Base-by-base conservation (phyloP, 2,113 vertebrate species). In the Coptodon bakossiorum region DNA sequence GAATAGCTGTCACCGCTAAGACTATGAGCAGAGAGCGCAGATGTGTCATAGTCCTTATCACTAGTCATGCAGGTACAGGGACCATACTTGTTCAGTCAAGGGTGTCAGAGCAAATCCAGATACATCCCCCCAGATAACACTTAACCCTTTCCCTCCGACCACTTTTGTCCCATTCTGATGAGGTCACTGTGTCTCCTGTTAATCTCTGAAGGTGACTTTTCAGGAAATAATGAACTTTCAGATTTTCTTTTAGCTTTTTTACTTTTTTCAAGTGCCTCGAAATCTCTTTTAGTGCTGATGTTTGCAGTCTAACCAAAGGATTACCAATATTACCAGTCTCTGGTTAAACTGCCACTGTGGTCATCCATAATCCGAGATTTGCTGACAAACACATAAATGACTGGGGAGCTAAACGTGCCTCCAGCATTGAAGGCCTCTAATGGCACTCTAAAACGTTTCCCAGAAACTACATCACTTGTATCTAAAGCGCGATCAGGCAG, bases 11-110 rank as follows among this genome's bases (percentile, higher is more conserved):
- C 90, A 88, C 80, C 6, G 57, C 59, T 81, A 82, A 82, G 89
- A 92, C 80, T 57, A 79, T 57, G 82, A 92, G 76, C 61, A 24
- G 80, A 84, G 68, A 87, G 73, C 76, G 24, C 88, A 91, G 85
- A 94, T 94, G 91, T 48, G 80, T 94, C 92, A 94, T 92, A 86
- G 48, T 82, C 81, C 92, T 95, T 92, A 94, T 95, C 94, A 88
- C 87, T 87, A 86, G 87, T 91, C 92, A 93, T 73, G 91, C 93
- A 93, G 91, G 90, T 93, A 91, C 91, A 91, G 83, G 86, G 90
- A 87, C 92, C 90, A 89, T 56, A 85, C 88, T 45, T 83, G 90
- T 85, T 80, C 90, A 93, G 90, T 93, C 94, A 93, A 94, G 92
- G 90, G 92, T 85, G 88, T 90, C 94, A 7, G 89, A 91, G 91